Conservation (phyloP, 2,888 invertebrate species). For the Opisthograptis luteolata region DNA sequence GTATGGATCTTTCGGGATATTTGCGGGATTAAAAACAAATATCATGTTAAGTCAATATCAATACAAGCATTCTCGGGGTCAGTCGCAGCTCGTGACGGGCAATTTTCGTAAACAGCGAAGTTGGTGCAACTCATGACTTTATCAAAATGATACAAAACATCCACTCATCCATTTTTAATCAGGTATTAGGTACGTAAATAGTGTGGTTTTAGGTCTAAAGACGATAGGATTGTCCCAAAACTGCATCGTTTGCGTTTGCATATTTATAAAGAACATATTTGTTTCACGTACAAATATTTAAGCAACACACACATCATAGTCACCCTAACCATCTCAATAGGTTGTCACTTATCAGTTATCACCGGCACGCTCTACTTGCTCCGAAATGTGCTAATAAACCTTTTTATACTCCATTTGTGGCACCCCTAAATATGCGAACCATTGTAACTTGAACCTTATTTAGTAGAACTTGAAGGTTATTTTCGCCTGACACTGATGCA, state of each 20-base stretch:
- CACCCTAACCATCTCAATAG: constrained; percentile 62
- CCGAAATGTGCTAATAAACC: constrained; percentile 76
- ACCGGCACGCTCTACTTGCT: constrained; percentile 67
- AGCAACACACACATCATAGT: constrained; percentile 26
- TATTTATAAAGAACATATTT: too few relatives aligned
- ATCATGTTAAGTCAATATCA: too few relatives aligned
- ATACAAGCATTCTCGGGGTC: too few relatives aligned
- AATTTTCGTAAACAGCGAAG: too few relatives aligned
- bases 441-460: constrained; percentile 31
- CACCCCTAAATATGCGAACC: constrained; percentile 42
- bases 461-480: not conserved
- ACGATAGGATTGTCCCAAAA: too few relatives aligned
- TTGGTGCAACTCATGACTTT: too few relatives aligned
- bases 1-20: constrained; percentile 11
- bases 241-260: too few relatives aligned
- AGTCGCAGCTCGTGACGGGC: too few relatives aligned
- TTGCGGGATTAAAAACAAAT: not conserved
- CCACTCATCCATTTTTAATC: too few relatives aligned
- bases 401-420: constrained; percentile 59
- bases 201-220: too few relatives aligned
- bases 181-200: too few relatives aligned
- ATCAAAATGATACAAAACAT: too few relatives aligned
- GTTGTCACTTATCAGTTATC: constrained; percentile 78
- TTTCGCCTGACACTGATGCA: not conserved
- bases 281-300: not conserved